Conservation (phyloP, 2,113 vertebrate species). For the Melanerpes formicivorus region DNA sequence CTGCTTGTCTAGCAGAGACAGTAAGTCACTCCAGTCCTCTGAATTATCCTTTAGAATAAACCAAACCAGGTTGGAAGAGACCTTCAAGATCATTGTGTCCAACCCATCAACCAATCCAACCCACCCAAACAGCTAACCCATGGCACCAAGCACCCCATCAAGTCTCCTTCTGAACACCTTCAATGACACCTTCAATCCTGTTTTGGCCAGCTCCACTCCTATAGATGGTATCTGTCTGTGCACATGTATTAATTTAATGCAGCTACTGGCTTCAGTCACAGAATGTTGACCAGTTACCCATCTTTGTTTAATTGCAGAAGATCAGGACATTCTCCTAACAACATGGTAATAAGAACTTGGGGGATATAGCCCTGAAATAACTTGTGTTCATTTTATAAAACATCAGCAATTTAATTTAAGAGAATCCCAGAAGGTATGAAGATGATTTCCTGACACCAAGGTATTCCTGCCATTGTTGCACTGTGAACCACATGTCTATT, state of each 20-base stretch:
- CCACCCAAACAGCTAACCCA: too few relatives aligned
- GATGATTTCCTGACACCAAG: not conserved
- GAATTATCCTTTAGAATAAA: too few relatives aligned
- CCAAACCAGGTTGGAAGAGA: too few relatives aligned
- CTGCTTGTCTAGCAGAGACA: not conserved
- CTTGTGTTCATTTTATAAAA: not conserved
- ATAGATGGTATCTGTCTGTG: not conserved
- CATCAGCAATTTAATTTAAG: not conserved
- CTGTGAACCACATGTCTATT: not conserved
- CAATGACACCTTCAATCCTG: too few relatives aligned
- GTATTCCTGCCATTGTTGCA: not conserved
- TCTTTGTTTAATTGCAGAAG: constrained; percentile 48
- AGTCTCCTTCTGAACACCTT: too few relatives aligned
- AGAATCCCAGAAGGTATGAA: constrained; percentile 16
- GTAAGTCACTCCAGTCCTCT: not conserved
- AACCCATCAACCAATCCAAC: too few relatives aligned
- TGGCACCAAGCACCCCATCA: too few relatives aligned
- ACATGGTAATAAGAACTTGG: not conserved
- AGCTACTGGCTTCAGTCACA: not conserved
- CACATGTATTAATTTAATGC: not conserved
- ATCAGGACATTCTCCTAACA: constrained; percentile 1
- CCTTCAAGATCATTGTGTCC: too few relatives aligned
- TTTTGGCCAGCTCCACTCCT: constrained; percentile 12
- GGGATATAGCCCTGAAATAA: constrained; percentile 3
- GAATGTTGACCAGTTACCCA: constrained; percentile 10